A percentile compares a stretch with the other conserved stretches of the same genome.
Evolutionary conservation across 1,140 invertebrate genomes (phyloP).

Genomic region (Drosophila cardini): DNA sequence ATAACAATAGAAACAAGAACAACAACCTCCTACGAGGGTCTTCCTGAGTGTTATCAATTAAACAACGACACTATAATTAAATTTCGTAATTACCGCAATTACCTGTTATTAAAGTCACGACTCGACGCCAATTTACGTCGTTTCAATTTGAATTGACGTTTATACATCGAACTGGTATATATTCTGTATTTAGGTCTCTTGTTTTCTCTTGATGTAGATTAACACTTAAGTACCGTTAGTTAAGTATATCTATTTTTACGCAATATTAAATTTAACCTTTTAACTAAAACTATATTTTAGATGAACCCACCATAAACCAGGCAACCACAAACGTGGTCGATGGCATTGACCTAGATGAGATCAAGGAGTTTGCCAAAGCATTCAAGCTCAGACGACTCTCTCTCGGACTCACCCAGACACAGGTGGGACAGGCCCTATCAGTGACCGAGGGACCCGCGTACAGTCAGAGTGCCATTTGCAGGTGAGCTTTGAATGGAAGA

Average conservation of each 20-base stretch:
- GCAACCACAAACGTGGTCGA: slow-evolving; percentile 97
- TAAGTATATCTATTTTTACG: neutral
- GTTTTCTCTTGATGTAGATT: slow-evolving; percentile 19
- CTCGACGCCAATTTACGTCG: slow-evolving; percentile 61
- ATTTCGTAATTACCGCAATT: slow-evolving; percentile 79
- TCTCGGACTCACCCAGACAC: slow-evolving; percentile 97
- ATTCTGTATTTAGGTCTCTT: neutral
- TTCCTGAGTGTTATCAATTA: slow-evolving; percentile 67
- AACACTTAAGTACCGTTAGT: slow-evolving; percentile 39
- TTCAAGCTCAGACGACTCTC: slow-evolving; percentile 97
- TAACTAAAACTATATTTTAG: slow-evolving; percentile 85
- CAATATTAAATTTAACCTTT: slow-evolving; percentile 21
- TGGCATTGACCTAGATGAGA: slow-evolving; percentile 98
- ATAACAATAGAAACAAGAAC: slow-evolving; percentile 22
- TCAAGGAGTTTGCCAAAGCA: slow-evolving; percentile 98
- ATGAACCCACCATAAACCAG: slow-evolving; percentile 96
- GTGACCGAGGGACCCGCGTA: slow-evolving; percentile 98
- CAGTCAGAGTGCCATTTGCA: slow-evolving; percentile 99
- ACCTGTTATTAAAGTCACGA: slow-evolving; percentile 69
- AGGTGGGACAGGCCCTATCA: slow-evolving; percentile 97
- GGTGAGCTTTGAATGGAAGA: slow-evolving; percentile 87
- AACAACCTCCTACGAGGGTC: slow-evolving; percentile 7
- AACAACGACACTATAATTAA: slow-evolving; percentile 66
- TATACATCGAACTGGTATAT: slow-evolving; percentile 18
- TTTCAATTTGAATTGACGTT: slow-evolving; percentile 52